These are phyloP conservation scores for Mesodorylaimus sp. DNA, from an alignment of 2,888 invertebrate species.

Conservation along the genomic window DNA sequence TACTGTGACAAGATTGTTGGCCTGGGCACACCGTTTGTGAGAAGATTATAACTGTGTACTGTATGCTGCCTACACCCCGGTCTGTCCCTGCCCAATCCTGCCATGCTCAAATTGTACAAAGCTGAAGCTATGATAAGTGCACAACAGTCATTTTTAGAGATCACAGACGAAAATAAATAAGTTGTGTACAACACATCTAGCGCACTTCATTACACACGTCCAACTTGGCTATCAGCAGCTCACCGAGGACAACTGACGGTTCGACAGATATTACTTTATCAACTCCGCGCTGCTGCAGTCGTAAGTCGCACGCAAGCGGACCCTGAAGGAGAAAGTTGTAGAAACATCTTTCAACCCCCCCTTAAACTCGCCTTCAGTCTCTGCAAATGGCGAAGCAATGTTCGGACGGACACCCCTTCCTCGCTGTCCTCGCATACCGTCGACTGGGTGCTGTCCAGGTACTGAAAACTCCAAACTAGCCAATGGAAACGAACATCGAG, in stretches of 20 bases:
- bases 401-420: conserved; percentile 23
- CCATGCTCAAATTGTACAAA: too few relatives aligned
- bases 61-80: too few relatives aligned
- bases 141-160: too few relatives aligned
- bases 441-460: conserved; percentile 15
- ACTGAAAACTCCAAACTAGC: conserved; percentile 9
- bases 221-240: not conserved
- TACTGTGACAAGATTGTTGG: too few relatives aligned
- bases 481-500: not conserved
- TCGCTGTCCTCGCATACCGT: conserved; percentile 18
- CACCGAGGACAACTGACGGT: not conserved
- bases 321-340: not conserved
- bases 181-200: too few relatives aligned
- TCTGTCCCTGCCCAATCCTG: too few relatives aligned
- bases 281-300: not conserved
- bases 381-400: conserved; percentile 22
- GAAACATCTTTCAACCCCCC: not conserved
- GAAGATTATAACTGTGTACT: too few relatives aligned
- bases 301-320: not conserved
- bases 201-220: too few relatives aligned
- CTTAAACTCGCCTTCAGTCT: conserved; percentile 13
- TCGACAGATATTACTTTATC: not conserved
- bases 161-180: too few relatives aligned
- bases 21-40: too few relatives aligned
- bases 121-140: too few relatives aligned